A percentile compares a stretch with the other conserved stretches of the same genome.
phyloP scores from a whole-genome alignment of 2,888 invertebrate species.

The Philaethria dido region DNA sequence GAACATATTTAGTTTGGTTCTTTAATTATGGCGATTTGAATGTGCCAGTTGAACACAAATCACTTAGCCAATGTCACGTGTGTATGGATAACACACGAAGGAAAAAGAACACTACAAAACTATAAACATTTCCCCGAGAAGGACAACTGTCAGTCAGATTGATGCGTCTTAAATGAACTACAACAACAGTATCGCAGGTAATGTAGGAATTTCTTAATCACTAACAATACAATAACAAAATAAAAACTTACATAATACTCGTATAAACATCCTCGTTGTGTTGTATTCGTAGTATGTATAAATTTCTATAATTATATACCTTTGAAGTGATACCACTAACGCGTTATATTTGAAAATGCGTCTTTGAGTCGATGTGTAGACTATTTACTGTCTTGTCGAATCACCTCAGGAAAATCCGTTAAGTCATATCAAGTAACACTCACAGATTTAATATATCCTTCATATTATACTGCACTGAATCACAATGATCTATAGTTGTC shows the following conservation, averaged over 20 bases:
- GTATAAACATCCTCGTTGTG: not conserved
- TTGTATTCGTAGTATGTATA: not conserved
- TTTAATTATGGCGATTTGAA: no score
- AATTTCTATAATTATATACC: not conserved
- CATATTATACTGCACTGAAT: slow-evolving; percentile 16
- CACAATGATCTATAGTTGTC: not conserved
- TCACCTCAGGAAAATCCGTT: slow-evolving; percentile 38
- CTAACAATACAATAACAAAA: not conserved
- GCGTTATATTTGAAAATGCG: slow-evolving; percentile 26
- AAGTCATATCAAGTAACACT: slow-evolving; percentile 28
- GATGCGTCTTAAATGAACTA: not conserved
- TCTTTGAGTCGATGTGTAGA: slow-evolving; percentile 27
- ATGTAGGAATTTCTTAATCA: not conserved
- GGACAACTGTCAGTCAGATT: not conserved
- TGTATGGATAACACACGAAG: no score
- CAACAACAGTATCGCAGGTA: not conserved
- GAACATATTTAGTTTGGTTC: no score
- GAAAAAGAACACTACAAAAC: no score
- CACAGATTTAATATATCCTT: slow-evolving; percentile 1
- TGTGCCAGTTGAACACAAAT: no score
- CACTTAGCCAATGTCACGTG: no score
- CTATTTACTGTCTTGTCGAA: slow-evolving; percentile 33
- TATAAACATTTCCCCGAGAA: not conserved
- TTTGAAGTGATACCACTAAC: slow-evolving; percentile 16
- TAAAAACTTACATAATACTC: not conserved